Base-by-base conservation (phyloP, 92 coral and sea anemone genomes). In the Porites lobata region DNA sequence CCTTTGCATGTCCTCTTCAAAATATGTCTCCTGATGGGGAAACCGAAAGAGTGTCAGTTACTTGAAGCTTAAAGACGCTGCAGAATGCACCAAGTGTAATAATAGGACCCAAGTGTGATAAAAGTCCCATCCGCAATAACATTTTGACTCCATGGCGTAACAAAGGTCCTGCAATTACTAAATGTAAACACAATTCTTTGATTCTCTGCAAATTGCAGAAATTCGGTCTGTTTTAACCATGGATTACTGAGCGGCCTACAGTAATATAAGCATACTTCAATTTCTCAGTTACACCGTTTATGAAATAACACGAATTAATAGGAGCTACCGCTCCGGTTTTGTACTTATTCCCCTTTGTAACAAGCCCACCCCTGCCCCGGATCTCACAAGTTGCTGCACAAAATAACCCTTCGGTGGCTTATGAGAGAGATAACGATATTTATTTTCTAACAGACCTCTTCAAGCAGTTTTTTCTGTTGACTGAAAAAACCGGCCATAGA, bases 401-500 rank as follows among this genome's bases (percentile, higher is more conserved):
- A 75, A 57, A 54, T 54, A 22, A 52, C 7, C 63, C 26, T 9
- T 29, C 7, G 7, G 56, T 2, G 7, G 29, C 47, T 38, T 38
- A 38, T 38, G 47, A 2, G 47, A 38, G 47, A 38, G 6, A 38
- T 0, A 38, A 38, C 47, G 6, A 5, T 38, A 38, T 38, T 38
- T 38, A 38, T 38, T 38, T 38, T 38, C 47, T 38, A 24, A 68
- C 3, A 38, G 76, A 97, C 99, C 98, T 94, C 99, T 54, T 89
- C 96, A 12, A 79, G 62, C 15, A 86, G 90, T 63, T 91, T 95
- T 18, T 85, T 90, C 77, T 88, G 89, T 69, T 93, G 91, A 43
- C 95, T 96, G 63, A 97, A 87, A 22, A 97, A 85, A 22, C 93
- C 89, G 24, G 94, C 88, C 65, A 95, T 81, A 14, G 98, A 98